Base-by-base conservation (phyloP, 2,113 vertebrate genomes). In the Pedetes capensis region DNA sequence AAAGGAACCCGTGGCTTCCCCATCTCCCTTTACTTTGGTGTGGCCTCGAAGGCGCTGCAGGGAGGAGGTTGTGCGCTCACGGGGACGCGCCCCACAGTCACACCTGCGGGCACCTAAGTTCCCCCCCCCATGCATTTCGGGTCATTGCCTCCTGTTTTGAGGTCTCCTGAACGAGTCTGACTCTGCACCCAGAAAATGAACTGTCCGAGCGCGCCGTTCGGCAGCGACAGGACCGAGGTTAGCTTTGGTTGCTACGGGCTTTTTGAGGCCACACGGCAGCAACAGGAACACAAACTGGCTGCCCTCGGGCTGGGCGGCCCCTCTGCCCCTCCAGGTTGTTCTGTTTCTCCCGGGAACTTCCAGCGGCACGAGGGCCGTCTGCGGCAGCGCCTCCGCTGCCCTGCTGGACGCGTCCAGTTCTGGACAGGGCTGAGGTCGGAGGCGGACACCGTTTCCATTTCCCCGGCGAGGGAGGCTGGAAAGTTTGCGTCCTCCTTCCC, bases 401-500 rank as follows among this genome's bases (percentile, higher is more conserved):
- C 44, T 0, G 42, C 79, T n/a, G 18, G 25, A 11, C 80, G 44
- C 22, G 0, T 25, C 32, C 69, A 6, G 88, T 51, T 64, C 34
- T 16, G 11, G 51, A 22, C 61, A 12, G 25, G 4, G 64, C 37
- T 27, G 6, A n/a, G 49, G 71, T 32, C 5, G 1, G 76, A 63
- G 55, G 29, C 29, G 5, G 37, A 42, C 42, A 17, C 29, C 51
- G 16, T 79, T 82, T 13, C 49, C 20, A 37, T 37, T 29, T 10
- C 23, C 6, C 8, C 0, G 0, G 32, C 8, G 0, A 10, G 39
- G 61, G 9, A 11, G 44, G 32, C 37, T 20, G 4, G 49, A 61
- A 94, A 97, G 79, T 95, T 95, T 20, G 64, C 9, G 12, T 16
- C 25, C 68, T 83, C 39, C 47, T 79, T 49, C 37, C n/a, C 12